These are phyloP conservation scores for Asobara japonica DNA, from an alignment of 1,140 invertebrate genomes.

Conservation along the genomic window DNA sequence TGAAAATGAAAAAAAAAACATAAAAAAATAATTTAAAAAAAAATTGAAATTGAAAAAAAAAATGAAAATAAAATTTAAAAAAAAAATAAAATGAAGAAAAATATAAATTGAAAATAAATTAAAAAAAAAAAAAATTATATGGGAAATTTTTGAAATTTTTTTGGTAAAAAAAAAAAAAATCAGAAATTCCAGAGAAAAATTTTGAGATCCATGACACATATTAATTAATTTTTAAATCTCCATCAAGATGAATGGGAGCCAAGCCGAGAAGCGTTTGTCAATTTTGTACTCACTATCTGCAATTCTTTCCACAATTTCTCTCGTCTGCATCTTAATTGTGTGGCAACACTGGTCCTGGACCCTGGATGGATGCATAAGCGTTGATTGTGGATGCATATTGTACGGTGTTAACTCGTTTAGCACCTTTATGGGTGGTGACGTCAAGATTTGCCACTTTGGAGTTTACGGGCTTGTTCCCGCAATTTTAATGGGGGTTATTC, in stretches of 20 bases:
- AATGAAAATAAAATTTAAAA: no score
- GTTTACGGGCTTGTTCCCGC: conserved; percentile 70
- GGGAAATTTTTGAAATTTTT: not conserved
- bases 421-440: conserved; percentile 74
- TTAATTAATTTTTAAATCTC: not conserved
- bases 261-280: conserved; percentile 68
- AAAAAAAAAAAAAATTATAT: no score
- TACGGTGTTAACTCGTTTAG: conserved; percentile 70
- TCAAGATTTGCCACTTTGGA: conserved; percentile 71
- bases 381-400: conserved; percentile 76
- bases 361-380: conserved; percentile 70
- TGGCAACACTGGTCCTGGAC: conserved; percentile 75
- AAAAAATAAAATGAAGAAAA: no score
- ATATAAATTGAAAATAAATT: no score
- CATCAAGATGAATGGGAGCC: conserved; percentile 47
- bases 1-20: no score
- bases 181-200: not conserved
- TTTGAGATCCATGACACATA: not conserved
- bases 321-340: conserved; percentile 69
- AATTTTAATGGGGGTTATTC: conserved; percentile 67
- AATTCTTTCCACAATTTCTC: conserved; percentile 65
- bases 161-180: not conserved
- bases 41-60: no score
- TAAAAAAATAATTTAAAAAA: no score
- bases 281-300: conserved; percentile 67